Percentiles rank a stretch among this genome's conserved stretches.
Conservation (phyloP, 2,888 invertebrate genomes). For the Anagyrus pseudococci region DNA sequence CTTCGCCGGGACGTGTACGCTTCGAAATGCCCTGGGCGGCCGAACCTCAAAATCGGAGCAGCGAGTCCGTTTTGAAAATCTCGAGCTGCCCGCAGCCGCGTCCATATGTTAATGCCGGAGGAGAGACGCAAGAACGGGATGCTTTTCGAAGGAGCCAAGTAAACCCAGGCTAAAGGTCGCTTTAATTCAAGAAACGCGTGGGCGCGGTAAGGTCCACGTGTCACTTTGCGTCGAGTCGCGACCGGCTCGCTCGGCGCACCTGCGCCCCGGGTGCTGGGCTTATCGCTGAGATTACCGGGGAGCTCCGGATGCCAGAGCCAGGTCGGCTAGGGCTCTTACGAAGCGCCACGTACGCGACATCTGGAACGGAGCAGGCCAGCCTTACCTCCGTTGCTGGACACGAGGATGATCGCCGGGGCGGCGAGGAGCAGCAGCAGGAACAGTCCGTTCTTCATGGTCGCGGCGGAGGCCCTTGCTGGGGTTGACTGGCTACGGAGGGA, state of each 20-base stretch:
- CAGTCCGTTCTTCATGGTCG: slow-evolving; percentile 78
- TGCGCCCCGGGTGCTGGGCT: too few species aligned
- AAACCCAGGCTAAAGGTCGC: too few species aligned
- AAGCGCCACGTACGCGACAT: slow-evolving; percentile 16
- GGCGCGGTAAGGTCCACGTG: slow-evolving; percentile 23
- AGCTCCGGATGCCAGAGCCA: too few species aligned
- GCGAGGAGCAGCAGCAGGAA: slow-evolving; percentile 69
- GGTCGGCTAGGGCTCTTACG: neutral
- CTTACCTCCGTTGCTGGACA: slow-evolving; percentile 76
- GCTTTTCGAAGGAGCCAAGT: neutral
- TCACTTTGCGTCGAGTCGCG: slow-evolving; percentile 11
- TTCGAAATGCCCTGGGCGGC: too few species aligned
- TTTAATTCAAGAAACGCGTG: slow-evolving; percentile 21
- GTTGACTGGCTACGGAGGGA: slow-evolving; percentile 12
- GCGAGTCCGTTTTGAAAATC: too few species aligned
- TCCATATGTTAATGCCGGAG: too few species aligned
- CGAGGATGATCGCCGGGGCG: slow-evolving; percentile 75
- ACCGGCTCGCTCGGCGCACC: neutral
- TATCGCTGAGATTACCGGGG: too few species aligned
- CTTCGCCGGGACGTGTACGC: too few species aligned
- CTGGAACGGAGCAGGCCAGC: slow-evolving; percentile 8
- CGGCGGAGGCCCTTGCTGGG: neutral
- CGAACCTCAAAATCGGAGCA: too few species aligned
- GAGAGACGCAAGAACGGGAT: neutral
- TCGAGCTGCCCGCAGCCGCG: too few species aligned